A percentile compares a stretch with the other conserved stretches of the same genome.
Evolutionary conservation across 2,797 vertebrate genomes (phyloP).

Genomic region (Rhabdophis nuchalis): DNA sequence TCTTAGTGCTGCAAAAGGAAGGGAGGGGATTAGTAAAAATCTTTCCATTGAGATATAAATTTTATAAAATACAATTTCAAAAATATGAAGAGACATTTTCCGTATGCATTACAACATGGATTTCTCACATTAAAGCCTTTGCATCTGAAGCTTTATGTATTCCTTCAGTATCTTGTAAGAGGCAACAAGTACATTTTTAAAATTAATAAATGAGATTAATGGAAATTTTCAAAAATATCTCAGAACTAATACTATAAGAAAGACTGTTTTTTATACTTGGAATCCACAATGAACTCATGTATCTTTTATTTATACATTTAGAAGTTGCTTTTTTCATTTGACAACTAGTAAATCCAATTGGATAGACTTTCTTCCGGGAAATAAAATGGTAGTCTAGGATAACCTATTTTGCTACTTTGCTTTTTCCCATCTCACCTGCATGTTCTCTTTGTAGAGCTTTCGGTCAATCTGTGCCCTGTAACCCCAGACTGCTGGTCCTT

Average conservation of each 20-base stretch:
- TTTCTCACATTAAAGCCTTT: not conserved
- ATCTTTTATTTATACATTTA: not conserved
- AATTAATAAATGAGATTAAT: not conserved
- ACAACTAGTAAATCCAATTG: not conserved
- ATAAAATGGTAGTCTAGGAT: not conserved
- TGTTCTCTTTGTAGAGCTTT: constrained; percentile 78
- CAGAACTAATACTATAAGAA: not conserved
- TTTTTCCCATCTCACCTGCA: constrained; percentile 78
- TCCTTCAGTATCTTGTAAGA: not conserved
- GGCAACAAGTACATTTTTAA: not conserved
- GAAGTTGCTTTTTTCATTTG: not conserved
- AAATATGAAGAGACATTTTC: not conserved
- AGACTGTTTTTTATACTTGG: not conserved
- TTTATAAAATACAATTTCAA: not conserved
- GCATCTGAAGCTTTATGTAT: not conserved
- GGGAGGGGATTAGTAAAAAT: not conserved
- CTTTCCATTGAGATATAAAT: not conserved
- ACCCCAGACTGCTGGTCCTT: constrained; percentile 95
- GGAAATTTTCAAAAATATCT: not conserved
- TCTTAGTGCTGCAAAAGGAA: not conserved
- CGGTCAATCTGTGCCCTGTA: constrained; percentile 92
- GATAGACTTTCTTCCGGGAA: not conserved
- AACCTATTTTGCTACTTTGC: not conserved
- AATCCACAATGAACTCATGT: too few relatives aligned
- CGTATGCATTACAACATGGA: not conserved